Evolutionary conservation across 2,888 invertebrate genomes (phyloP), one percentile per base, ranked within the genome.

Genomic region (Andrena bicolor): DNA sequence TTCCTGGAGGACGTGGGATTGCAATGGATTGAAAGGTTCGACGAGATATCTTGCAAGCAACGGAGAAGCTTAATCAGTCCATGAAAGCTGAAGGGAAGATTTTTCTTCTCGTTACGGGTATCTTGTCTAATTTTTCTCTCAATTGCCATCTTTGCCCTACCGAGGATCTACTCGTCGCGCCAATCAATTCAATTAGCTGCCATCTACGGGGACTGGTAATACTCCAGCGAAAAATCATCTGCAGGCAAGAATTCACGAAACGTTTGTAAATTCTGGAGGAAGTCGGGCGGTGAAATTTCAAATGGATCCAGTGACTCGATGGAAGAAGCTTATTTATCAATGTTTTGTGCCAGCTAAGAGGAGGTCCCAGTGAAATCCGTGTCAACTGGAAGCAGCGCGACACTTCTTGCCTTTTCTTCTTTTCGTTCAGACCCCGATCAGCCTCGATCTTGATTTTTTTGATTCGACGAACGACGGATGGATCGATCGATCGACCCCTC

Each of bases 401-500:
- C 56, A 65, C 58, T 32, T 56, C 71, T 30, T 32, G 71, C 28
- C 74, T 68, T 61, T 71, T 68, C 49, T 16, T 63, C 41, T 30
- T 78, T 63, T 56, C 63, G 72, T 80, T 80, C 66, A 26, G 32
- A n/a, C 32, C 6, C 6, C 65, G 28, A 51, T 4, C 32, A 5
- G 32, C 16, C 48, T 60, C 48, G 48, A 16, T 26, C 32, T 66
- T 51, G 51, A 73, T 77, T 77, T 77, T 72, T 64, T 53, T 2
- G 64, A 41, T 81, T 41, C 41, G 41, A 41, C 79, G 79, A 83
- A 84, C 73, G 86, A 89, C 89, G 87, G 81, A 89, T 86, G 83
- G 91, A 91, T 88, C 88, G 90, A 91, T 91, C 90, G 90, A 91
- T 92, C 90, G 90, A 91, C 88, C 89, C 88, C 88, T 86, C 73